Base-by-base conservation (phyloP, 2,797 vertebrate genomes). In the Arctocebus calabarensis region DNA sequence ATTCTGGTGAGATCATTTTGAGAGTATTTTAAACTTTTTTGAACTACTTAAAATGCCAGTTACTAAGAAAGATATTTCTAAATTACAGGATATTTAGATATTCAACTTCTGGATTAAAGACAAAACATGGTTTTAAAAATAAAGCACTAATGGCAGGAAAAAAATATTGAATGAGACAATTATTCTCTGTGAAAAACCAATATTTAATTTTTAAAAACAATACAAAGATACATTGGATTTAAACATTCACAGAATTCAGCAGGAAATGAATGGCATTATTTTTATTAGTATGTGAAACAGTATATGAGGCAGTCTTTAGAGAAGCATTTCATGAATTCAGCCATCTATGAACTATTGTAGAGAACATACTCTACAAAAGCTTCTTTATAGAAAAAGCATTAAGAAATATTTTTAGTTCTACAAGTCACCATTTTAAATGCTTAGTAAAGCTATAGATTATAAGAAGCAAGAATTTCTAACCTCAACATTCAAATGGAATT, bases 281-380 rank as follows among this genome's bases (percentile, higher is more conserved):
- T 71, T 84, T 66, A 83, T 19, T 91, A 84, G 77, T 87, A 94
- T 86, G 61, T 48, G 5, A 93, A n/a, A 88, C 25, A 57, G 5
- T 66, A 19, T 75, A 2, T 59, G 43, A 85, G 40, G 5, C 9
- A 83, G 32, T 62, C 43, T 75, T 90, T 61, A 43, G 73, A n/a
- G 57, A 83, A 90, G 34, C 1, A 84, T 91, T 94, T 94, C 7
- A 83, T 79, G 94, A 88, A 90, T 95, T 82, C 9, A 85, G 10
- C 37, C 4, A 83, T 45, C 52, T 11, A 5, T 71, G 1, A 29
- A 79, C 40, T 74, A 32, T 23, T n/a, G 59, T 87, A 82, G 37
- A 91, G 1, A 55, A 74, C 45, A 66, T 78, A 84, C 25, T 88
- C 20, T 32, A 34, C 84, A 77, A 73, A 75, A 79, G 75, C 17